These are phyloP conservation scores for Lepidocyrtinus sp. DNA, from an alignment of 2,888 invertebrate genomes.

Conservation along the genomic window DNA sequence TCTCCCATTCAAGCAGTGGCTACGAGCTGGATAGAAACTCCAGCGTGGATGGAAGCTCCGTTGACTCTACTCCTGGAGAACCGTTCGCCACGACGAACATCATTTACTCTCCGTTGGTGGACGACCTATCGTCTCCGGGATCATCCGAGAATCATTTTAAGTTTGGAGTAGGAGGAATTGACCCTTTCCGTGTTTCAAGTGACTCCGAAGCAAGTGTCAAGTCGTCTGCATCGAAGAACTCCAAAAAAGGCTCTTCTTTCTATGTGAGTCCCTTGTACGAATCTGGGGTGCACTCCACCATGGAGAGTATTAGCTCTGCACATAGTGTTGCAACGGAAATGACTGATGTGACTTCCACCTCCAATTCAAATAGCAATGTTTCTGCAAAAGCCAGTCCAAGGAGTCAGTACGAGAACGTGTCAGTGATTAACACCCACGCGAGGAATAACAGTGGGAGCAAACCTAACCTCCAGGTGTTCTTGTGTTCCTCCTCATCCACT, in stretches of 20 bases:
- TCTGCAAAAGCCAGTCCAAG: constrained; percentile 26
- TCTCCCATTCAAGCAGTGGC: constrained; percentile 44
- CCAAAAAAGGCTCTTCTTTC: constrained; percentile 44
- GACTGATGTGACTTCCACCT: constrained; percentile 37
- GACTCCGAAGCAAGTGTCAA: constrained; percentile 22
- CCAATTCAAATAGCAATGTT: not conserved
- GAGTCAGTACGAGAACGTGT: constrained; percentile 57
- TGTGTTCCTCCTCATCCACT: constrained; percentile 36
- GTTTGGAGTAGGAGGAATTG: not conserved
- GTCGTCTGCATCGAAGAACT: not conserved
- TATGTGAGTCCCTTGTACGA: constrained; percentile 68
- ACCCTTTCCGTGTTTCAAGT: constrained; percentile 50
- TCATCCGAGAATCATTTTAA: constrained; percentile 54
- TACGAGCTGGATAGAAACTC: constrained; percentile 69
- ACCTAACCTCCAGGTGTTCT: constrained; percentile 37
- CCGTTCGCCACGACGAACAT: constrained; percentile 66
- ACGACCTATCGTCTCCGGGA: constrained; percentile 64
- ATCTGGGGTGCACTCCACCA: constrained; percentile 56
- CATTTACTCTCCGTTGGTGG: constrained; percentile 68
- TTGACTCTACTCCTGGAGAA: constrained; percentile 68
- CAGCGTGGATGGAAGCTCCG: constrained; percentile 69
- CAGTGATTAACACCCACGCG: constrained; percentile 29
- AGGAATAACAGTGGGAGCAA: not conserved
- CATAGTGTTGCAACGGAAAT: constrained; percentile 26
- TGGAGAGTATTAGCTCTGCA: constrained; percentile 32